Evolutionary conservation across 2,113 vertebrate species (phyloP).

Genomic region (Oostethus manadensis): DNA sequence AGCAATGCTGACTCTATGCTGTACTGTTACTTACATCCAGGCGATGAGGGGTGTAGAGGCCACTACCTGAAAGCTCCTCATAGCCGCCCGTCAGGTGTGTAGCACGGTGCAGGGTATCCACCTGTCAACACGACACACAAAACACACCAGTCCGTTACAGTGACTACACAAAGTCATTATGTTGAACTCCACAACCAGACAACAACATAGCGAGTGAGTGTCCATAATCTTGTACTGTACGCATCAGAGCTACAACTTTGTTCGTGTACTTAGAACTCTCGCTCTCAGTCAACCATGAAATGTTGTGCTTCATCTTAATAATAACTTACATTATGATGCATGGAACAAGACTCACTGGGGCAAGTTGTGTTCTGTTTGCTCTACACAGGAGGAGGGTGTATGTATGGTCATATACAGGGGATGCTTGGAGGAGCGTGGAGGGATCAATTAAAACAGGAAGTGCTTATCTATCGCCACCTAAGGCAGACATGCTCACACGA

Average conservation of each 20-base stretch:
- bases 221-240: conserved; percentile 44
- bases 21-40: conserved; percentile 67
- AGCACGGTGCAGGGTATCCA: conserved; percentile 81
- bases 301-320: conserved; percentile 4
- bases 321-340: conserved; percentile 9
- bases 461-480: conserved; percentile 9
- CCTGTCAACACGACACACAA: conserved; percentile 51
- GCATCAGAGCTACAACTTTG: not conserved
- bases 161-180: not conserved
- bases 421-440: conserved; percentile 2
- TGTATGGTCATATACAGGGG: not conserved
- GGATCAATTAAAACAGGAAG: conserved; percentile 13
- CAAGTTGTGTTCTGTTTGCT: not conserved
- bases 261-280: not conserved
- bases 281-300: not conserved
- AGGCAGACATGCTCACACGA: conserved; percentile 1
- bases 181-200: not conserved
- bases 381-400: conserved; percentile 8
- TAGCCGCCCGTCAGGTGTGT: conserved; percentile 81
- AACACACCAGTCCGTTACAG: conserved; percentile 8
- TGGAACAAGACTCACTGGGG: conserved; percentile 13
- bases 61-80: conserved; percentile 74
- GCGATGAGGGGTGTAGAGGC: conserved; percentile 72
- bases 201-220: conserved; percentile 3
- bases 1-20: no score